Evolutionary conservation across 1,140 invertebrate species (phyloP).

Genomic region (Drosophila ficusphila): DNA sequence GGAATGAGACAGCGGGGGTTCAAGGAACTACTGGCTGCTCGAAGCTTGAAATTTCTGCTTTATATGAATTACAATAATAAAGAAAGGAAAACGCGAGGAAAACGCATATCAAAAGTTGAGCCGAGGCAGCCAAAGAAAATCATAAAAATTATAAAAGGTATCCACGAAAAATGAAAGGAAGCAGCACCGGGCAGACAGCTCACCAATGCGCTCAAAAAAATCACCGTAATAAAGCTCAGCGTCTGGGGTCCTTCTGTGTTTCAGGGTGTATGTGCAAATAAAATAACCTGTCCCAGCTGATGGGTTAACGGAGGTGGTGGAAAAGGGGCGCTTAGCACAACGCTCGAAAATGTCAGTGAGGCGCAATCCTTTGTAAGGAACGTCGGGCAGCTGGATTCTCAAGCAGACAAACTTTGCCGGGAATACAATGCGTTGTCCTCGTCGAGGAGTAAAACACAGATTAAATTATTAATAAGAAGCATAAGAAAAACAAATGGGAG

Average conservation of each 20-base stretch:
- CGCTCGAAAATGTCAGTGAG: slow-evolving; percentile 68
- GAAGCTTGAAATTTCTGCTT: slow-evolving; percentile 20
- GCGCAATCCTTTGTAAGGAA: slow-evolving; percentile 69
- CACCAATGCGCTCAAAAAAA: slow-evolving; percentile 78
- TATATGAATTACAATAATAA: slow-evolving; percentile 81
- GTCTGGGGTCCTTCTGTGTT: slow-evolving; percentile 37
- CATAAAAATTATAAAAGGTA: slow-evolving; percentile 83
- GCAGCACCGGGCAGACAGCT: slow-evolving; percentile 46
- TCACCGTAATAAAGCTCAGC: slow-evolving; percentile 76
- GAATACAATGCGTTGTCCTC: slow-evolving; percentile 67
- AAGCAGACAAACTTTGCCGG: slow-evolving; percentile 32
- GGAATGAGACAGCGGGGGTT: slow-evolving; percentile 3
- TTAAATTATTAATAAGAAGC: slow-evolving; percentile 81
- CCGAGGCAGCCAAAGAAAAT: slow-evolving; percentile 65
- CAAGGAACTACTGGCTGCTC: slow-evolving; percentile 31
- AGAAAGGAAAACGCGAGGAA: slow-evolving; percentile 48
- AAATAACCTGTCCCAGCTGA: slow-evolving; percentile 47
- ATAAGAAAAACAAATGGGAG: slow-evolving; percentile 79
- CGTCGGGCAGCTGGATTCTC: slow-evolving; percentile 14
- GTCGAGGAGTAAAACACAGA: slow-evolving; percentile 63
- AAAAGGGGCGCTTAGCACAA: slow-evolving; percentile 63
- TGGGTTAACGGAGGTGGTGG: slow-evolving; percentile 19
- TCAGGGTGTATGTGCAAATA: slow-evolving; percentile 58
- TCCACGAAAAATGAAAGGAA: slow-evolving; percentile 29
- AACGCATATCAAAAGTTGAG: slow-evolving; percentile 56